Conservation (phyloP, 2,888 invertebrate species). For the Brenthis ino region DNA sequence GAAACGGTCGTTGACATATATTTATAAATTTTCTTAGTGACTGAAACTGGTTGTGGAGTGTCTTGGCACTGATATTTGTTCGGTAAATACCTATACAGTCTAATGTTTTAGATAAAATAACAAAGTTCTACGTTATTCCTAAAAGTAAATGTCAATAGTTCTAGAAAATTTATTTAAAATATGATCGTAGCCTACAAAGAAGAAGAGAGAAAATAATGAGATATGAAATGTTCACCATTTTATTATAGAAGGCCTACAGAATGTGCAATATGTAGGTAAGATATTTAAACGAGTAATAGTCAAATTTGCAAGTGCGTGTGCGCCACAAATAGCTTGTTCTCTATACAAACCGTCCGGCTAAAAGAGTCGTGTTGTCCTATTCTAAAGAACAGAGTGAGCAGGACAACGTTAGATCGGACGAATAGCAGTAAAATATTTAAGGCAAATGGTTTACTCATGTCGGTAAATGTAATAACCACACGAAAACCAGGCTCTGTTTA, state of each 20-base stretch:
- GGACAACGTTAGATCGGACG: slow-evolving; percentile 35
- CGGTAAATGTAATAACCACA: slow-evolving; percentile 28
- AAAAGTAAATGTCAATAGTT: too few relatives aligned
- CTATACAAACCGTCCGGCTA: slow-evolving; percentile 37
- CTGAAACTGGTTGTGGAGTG: slow-evolving; percentile 28
- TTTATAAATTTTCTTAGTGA: slow-evolving; percentile 37
- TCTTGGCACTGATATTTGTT: slow-evolving; percentile 11
- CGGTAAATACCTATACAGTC: background rate
- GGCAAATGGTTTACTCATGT: slow-evolving; percentile 38
- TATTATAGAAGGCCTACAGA: background rate
- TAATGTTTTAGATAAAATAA: too few relatives aligned
- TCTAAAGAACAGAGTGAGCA: slow-evolving; percentile 40
- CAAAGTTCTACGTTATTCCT: too few relatives aligned
- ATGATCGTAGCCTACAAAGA: too few relatives aligned
- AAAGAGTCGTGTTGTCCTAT: slow-evolving; percentile 38
- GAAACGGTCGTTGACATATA: slow-evolving; percentile 55
- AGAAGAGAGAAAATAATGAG: too few relatives aligned
- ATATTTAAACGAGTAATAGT: slow-evolving; percentile 37
- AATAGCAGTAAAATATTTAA: slow-evolving; percentile 38
- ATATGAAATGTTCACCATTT: background rate
- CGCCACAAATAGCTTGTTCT: slow-evolving; percentile 57
- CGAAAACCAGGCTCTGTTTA: slow-evolving; percentile 9
- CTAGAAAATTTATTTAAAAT: too few relatives aligned
- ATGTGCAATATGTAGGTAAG: slow-evolving; percentile 39
- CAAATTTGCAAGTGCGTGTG: slow-evolving; percentile 53